phyloP scores from a whole-genome alignment of 2,113 vertebrate species.

The Pelusios castaneus region DNA sequence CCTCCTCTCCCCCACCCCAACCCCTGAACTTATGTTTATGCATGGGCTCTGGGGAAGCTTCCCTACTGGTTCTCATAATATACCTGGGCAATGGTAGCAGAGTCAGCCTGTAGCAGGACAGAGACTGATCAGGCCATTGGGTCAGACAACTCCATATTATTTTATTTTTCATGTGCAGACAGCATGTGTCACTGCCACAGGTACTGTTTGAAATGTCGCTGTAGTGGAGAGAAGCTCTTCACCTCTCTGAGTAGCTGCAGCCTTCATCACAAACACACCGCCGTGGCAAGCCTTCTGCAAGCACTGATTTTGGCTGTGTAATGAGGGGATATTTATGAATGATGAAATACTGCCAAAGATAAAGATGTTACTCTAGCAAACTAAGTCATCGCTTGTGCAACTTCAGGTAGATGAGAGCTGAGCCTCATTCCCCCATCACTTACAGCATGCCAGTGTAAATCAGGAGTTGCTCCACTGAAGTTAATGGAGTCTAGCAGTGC shows the following conservation, averaged over 20 bases:
- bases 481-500: fast-evolving
- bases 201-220: fast-evolving
- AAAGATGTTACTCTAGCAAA: neutral
- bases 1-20: too few species aligned
- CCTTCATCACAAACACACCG: neutral
- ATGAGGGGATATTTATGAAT: neutral
- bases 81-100: fast-evolving
- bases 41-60: fast-evolving
- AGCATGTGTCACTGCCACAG: neutral
- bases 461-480: neutral
- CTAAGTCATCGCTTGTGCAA: fast-evolving
- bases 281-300: neutral
- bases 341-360: fast-evolving
- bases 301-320: neutral
- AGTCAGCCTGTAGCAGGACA: neutral
- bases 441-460: neutral
- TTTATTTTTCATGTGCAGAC: neutral
- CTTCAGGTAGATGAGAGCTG: neutral
- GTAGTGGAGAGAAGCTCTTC: neutral
- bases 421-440: neutral
- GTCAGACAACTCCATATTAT: fast-evolving
- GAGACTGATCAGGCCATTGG: neutral
- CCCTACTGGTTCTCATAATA: too few species aligned
- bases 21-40: fast-evolving
- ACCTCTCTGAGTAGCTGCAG: neutral